Evolutionary conservation across 2,797 vertebrate species (phyloP).

Genomic region (Sebastes iracundus): DNA sequence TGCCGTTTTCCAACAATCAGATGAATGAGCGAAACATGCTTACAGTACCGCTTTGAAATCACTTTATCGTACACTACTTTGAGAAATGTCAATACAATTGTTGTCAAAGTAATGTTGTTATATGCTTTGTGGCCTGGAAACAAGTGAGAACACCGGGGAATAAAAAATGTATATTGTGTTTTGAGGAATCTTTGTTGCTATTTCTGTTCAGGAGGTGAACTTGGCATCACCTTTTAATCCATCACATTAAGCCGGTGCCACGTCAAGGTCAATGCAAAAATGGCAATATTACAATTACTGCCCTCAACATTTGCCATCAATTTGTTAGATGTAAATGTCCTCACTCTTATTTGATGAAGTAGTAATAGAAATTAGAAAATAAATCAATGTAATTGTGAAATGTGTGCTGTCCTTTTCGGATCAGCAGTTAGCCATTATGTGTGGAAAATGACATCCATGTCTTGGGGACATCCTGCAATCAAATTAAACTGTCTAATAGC

Average conservation of each 20-base stretch:
- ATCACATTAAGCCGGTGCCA: neutral
- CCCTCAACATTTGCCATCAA: constrained; percentile 21
- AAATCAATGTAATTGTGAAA: neutral
- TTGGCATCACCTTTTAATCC: constrained; percentile 14
- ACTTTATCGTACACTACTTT: constrained; percentile 75
- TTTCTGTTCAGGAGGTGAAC: constrained; percentile 35
- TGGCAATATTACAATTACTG: constrained; percentile 1
- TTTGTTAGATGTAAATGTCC: neutral
- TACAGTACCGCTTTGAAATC: constrained; percentile 82
- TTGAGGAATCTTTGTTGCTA: neutral
- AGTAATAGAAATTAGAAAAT: constrained; percentile 30
- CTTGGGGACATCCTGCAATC: constrained; percentile 5
- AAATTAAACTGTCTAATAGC: constrained; percentile 32
- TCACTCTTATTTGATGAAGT: constrained; percentile 21
- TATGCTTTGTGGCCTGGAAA: constrained; percentile 53
- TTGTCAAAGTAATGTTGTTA: constrained; percentile 82
- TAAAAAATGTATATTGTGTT: neutral
- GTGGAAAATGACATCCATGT: constrained; percentile 41
- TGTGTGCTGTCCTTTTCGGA: constrained; percentile 1
- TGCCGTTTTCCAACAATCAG: constrained; percentile 72
- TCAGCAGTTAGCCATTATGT: neutral
- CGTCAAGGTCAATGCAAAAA: constrained; percentile 25
- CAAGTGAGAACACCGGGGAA: constrained; percentile 11
- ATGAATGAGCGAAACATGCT: constrained; percentile 78
- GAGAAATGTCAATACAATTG: constrained; percentile 81